These are phyloP conservation scores for Lacanobia oleracea DNA, from an alignment of 2,888 invertebrate species.

Conservation along the genomic window DNA sequence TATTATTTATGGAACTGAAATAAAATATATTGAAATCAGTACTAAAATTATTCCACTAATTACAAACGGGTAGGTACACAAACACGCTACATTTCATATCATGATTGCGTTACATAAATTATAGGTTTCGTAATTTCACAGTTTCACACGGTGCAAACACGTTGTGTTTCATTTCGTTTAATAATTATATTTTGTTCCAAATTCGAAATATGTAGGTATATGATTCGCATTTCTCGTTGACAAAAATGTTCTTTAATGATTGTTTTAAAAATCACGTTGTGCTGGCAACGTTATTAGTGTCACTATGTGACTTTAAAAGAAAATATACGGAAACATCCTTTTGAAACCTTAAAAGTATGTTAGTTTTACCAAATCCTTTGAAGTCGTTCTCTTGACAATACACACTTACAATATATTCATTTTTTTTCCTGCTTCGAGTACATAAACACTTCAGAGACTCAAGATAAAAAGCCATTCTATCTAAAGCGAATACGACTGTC, in stretches of 20 bases:
- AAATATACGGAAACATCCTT: background rate
- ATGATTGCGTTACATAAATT: slow-evolving; percentile 62
- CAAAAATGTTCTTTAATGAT: background rate
- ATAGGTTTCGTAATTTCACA: slow-evolving; percentile 52
- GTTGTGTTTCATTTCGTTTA: slow-evolving; percentile 35
- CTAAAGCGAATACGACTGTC: no score
- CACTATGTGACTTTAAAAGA: background rate
- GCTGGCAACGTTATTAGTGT: background rate
- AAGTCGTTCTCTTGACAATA: background rate
- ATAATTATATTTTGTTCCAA: slow-evolving; percentile 47
- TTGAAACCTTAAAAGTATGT: no score
- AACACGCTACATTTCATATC: slow-evolving; percentile 51
- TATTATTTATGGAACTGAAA: slow-evolving; percentile 11
- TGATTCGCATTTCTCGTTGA: slow-evolving; percentile 7
- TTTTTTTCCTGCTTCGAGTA: background rate
- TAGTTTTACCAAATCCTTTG: background rate
- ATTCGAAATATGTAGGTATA: slow-evolving; percentile 5
- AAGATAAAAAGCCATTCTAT: no score
- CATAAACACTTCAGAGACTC: background rate
- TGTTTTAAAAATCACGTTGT: no score
- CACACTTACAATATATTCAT: background rate
- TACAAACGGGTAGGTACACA: slow-evolving; percentile 24
- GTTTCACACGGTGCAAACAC: slow-evolving; percentile 29
- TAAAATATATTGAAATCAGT: slow-evolving; percentile 22
- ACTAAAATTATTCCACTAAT: slow-evolving; percentile 38